phyloP scores from a whole-genome alignment of 2,113 vertebrate genomes.

The Menura novaehollandiae region DNA sequence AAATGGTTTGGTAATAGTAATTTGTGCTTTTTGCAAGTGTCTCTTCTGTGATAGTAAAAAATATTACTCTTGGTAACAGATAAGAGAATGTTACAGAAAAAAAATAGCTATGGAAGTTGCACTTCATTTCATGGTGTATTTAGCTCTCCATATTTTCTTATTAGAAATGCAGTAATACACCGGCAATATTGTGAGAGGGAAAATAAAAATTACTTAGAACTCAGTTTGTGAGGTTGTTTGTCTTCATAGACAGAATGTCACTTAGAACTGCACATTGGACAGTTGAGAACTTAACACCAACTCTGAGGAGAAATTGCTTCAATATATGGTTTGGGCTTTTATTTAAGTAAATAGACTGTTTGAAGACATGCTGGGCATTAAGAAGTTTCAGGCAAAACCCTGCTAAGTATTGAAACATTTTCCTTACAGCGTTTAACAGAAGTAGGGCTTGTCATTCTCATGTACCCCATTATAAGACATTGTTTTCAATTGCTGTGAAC shows the following conservation, averaged over 20 bases:
- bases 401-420: background rate
- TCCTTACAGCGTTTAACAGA: background rate
- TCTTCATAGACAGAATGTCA: background rate
- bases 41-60: background rate
- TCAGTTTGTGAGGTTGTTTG: background rate
- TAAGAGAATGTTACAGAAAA: background rate
- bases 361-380: background rate
- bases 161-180: background rate
- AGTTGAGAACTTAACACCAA: background rate
- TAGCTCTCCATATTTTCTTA: background rate
- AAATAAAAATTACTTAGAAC: background rate
- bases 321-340: background rate
- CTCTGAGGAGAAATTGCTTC: background rate
- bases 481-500: background rate
- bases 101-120: background rate
- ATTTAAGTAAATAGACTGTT: background rate
- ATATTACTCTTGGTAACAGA: background rate
- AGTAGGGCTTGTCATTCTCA: background rate
- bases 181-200: background rate
- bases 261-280: background rate
- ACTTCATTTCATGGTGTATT: background rate
- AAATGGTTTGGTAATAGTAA: background rate
- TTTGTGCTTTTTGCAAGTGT: background rate
- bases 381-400: background rate
- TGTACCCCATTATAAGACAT: background rate